Evolutionary conservation across 2,113 vertebrate genomes (phyloP).

Genomic region (Galbula dea): DNA sequence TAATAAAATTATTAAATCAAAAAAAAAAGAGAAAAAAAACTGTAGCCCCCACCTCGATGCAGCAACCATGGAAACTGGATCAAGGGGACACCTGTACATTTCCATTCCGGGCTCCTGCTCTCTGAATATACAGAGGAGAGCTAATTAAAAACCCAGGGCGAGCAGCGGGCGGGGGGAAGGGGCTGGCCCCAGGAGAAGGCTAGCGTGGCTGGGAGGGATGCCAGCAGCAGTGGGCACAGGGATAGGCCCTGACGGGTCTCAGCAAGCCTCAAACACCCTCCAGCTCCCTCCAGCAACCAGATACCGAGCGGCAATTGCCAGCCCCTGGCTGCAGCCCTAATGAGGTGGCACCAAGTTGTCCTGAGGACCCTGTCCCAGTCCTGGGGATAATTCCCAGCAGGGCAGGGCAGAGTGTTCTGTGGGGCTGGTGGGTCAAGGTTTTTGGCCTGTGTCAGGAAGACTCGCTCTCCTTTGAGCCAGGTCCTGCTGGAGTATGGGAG

Average conservation of each 20-base stretch:
- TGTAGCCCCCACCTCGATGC: slow-evolving; percentile 37
- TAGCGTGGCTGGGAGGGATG: not conserved
- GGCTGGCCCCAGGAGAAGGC: not conserved
- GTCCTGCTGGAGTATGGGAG: accelerated
- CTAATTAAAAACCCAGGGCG: slow-evolving; percentile 41
- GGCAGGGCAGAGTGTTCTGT: not conserved
- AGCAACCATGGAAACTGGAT: slow-evolving; percentile 68
- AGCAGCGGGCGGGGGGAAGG: not conserved
- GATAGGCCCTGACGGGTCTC: not conserved
- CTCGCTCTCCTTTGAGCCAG: accelerated
- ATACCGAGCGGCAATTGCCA: accelerated
- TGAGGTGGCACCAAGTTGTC: accelerated
- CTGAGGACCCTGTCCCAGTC: not conserved
- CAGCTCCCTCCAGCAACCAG: too few species aligned
- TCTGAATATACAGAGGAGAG: slow-evolving; percentile 36
- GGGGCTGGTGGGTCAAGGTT: accelerated
- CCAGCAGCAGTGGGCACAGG: not conserved
- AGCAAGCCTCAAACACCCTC: not conserved
- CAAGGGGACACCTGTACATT: slow-evolving; percentile 71
- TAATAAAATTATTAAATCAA: slow-evolving; percentile 38
- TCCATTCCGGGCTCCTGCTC: slow-evolving; percentile 47
- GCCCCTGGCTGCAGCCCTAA: not conserved
- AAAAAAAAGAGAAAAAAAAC: not conserved
- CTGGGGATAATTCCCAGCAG: accelerated
- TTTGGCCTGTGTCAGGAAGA: not conserved